These are phyloP conservation scores for Xenus cinereus DNA, from an alignment of 2,113 vertebrate species.

Conservation along the genomic window DNA sequence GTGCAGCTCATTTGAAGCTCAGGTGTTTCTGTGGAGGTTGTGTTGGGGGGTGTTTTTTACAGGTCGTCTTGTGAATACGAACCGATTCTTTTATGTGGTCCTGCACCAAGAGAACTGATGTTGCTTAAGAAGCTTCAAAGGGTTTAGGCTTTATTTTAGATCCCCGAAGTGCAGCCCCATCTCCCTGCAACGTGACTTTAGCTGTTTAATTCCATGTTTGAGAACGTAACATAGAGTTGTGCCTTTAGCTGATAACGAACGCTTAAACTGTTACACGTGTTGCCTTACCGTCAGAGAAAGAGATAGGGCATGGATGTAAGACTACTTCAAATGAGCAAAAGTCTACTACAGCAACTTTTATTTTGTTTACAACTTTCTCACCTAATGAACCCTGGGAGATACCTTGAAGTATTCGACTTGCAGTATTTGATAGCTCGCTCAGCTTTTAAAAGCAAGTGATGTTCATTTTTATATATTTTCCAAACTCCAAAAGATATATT, in stretches of 20 bases:
- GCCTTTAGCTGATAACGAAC: slow-evolving; percentile 67
- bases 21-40: slow-evolving; percentile 37
- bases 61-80: background rate
- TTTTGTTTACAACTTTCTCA: slow-evolving; percentile 62
- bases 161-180: slow-evolving; percentile 40
- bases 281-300: slow-evolving; percentile 67
- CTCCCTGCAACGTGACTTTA: slow-evolving; percentile 25
- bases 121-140: slow-evolving; percentile 29
- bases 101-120: background rate
- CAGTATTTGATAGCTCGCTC: slow-evolving; percentile 69
- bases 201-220: slow-evolving; percentile 40
- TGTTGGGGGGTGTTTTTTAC: slow-evolving; percentile 12
- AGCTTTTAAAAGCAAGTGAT: slow-evolving; percentile 71
- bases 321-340: slow-evolving; percentile 55
- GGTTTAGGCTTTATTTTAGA: slow-evolving; percentile 41
- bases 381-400: slow-evolving; percentile 54
- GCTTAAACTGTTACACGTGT: slow-evolving; percentile 68
- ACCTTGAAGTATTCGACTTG: slow-evolving; percentile 48
- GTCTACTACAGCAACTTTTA: slow-evolving; percentile 45
- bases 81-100: slow-evolving; percentile 33
- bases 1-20: slow-evolving; percentile 36
- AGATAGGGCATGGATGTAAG: slow-evolving; percentile 57
- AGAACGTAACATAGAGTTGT: slow-evolving; percentile 51
- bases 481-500: slow-evolving; percentile 78
- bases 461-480: slow-evolving; percentile 77